A percentile compares a stretch with the other conserved stretches of the same genome.
phyloP scores from a whole-genome alignment of 2,888 invertebrate species.

The Chelonus formosanus region DNA sequence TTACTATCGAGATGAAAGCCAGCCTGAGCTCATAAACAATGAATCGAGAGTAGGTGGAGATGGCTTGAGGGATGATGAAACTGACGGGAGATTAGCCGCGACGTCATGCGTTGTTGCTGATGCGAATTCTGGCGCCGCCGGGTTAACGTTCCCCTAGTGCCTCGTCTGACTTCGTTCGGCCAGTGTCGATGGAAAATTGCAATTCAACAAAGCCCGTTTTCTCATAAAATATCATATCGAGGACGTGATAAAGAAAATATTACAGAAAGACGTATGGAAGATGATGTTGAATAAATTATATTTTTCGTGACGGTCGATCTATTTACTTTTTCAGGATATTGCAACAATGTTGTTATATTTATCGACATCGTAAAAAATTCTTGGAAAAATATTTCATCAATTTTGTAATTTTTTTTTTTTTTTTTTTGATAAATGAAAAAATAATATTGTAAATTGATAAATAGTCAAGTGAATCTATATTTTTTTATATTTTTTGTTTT shows the following conservation, averaged over 20 bases:
- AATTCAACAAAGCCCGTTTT: constrained; percentile 4
- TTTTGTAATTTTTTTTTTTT: no score
- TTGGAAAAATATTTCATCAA: no score
- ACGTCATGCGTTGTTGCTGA: constrained; percentile 19
- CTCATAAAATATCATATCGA: neutral
- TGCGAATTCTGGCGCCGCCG: constrained; percentile 9
- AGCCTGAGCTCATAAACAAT: constrained; percentile 34
- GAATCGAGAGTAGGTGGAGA: constrained; percentile 20
- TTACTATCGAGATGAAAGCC: constrained; percentile 29
- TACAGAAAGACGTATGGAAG: neutral
- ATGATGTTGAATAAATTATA: no score
- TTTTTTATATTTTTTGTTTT: no score
- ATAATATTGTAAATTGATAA: no score
- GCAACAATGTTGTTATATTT: no score
- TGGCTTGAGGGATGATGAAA: constrained; percentile 31
- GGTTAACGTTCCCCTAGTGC: constrained; percentile 5
- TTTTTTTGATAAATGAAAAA: no score
- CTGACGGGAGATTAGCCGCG: constrained; percentile 32
- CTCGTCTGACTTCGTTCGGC: constrained; percentile 1
- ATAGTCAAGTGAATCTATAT: no score
- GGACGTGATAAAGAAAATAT: constrained; percentile 2
- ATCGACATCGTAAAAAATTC: no score
- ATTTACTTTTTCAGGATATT: no score
- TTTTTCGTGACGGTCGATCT: no score
- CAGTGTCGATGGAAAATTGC: constrained; percentile 13